Evolutionary conservation across 2,797 vertebrate genomes (phyloP).

Genomic region (Sparus aurata): DNA sequence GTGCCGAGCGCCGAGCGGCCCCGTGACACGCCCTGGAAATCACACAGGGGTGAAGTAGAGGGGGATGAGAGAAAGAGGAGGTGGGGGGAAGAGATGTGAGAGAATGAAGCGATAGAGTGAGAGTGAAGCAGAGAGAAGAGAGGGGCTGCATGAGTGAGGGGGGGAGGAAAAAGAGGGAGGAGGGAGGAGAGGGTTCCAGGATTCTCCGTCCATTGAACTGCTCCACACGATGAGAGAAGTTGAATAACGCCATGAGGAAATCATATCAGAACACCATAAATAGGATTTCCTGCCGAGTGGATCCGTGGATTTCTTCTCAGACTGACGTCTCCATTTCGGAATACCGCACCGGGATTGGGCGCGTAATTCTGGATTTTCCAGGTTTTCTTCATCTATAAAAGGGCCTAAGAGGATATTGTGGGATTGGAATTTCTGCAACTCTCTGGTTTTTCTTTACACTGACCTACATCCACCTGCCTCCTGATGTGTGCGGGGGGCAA

Average conservation of each 20-base stretch:
- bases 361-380: slow-evolving; percentile 76
- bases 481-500: slow-evolving; percentile 59
- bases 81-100: slow-evolving; percentile 1
- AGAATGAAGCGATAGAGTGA: slow-evolving; percentile 27
- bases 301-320: slow-evolving; percentile 66
- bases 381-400: slow-evolving; percentile 70
- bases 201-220: slow-evolving; percentile 27
- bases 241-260: slow-evolving; percentile 56
- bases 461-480: slow-evolving; percentile 67
- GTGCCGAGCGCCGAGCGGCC: slow-evolving; percentile 15
- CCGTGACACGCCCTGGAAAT: slow-evolving; percentile 54
- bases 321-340: slow-evolving; percentile 61
- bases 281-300: slow-evolving; percentile 73
- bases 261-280: slow-evolving; percentile 58
- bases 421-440: slow-evolving; percentile 72
- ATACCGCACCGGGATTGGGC: slow-evolving; percentile 61
- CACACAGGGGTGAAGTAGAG: slow-evolving; percentile 23
- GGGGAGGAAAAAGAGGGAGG: background rate
- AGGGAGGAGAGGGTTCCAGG: slow-evolving; percentile 38
- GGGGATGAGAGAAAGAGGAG: slow-evolving; percentile 20
- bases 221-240: slow-evolving; percentile 29
- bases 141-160: slow-evolving; percentile 26
- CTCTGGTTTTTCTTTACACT: slow-evolving; percentile 58
- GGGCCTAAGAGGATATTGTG: slow-evolving; percentile 75
- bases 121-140: slow-evolving; percentile 4